Evolutionary conservation across 1,140 invertebrate genomes (phyloP).

Genomic region (Penaeus vannamei): DNA sequence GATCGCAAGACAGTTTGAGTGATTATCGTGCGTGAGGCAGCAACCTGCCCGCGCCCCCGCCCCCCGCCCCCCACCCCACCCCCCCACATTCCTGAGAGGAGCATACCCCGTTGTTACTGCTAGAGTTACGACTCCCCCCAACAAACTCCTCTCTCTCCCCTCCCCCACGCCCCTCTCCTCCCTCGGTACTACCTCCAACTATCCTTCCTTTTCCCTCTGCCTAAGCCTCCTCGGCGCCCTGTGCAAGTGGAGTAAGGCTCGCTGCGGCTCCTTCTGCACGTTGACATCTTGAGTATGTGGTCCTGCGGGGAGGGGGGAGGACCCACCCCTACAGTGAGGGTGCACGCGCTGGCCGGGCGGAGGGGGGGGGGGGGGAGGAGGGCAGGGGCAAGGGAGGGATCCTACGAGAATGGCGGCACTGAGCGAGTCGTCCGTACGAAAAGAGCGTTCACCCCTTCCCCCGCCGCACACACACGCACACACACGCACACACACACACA

Average conservation of each 20-base stretch:
- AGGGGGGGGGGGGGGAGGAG: too few species aligned
- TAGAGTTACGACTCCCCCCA: constrained; percentile 60
- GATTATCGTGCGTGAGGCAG: constrained; percentile 45
- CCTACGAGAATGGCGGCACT: constrained; percentile 41
- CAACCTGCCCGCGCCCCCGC: not conserved
- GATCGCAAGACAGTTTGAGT: too few species aligned
- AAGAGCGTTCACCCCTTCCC: too few species aligned
- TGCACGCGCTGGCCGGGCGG: too few species aligned
- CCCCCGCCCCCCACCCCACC: constrained; percentile 20
- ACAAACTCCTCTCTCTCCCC: constrained; percentile 4
- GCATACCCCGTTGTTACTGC: constrained; percentile 65
- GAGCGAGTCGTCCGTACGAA: too few species aligned
- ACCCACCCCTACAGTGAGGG: too few species aligned
- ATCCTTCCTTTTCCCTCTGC: not conserved
- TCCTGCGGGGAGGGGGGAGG: not conserved
- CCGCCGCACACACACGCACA: too few species aligned
- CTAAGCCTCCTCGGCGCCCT: not conserved
- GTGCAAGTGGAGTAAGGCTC: constrained; percentile 2
- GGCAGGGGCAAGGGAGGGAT: not conserved
- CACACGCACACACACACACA: too few species aligned
- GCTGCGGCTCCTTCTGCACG: not conserved
- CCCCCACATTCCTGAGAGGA: constrained; percentile 60
- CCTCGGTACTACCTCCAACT: not conserved
- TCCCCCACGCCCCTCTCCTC: not conserved
- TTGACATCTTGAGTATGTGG: constrained; percentile 14